A percentile compares a stretch with the other conserved stretches of the same genome.
Evolutionary conservation across 2,113 vertebrate species (phyloP).

Genomic region (Pteronura brasiliensis): DNA sequence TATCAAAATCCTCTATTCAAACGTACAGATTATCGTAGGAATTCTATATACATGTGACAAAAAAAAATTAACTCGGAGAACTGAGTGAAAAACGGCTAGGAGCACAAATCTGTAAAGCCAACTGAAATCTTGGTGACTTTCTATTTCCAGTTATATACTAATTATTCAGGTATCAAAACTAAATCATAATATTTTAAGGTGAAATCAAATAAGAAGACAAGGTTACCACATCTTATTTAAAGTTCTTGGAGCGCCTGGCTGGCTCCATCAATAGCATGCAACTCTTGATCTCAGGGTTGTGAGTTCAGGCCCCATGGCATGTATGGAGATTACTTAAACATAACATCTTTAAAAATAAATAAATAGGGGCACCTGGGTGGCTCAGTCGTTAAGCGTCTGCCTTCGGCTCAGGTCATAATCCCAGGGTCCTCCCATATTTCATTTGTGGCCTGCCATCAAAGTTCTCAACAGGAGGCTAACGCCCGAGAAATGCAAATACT

Average conservation of each 20-base stretch:
- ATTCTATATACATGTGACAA: not conserved
- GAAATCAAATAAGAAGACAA: not conserved
- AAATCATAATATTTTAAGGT: slow-evolving; percentile 14
- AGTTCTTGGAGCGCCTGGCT: not conserved
- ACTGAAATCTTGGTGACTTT: not conserved
- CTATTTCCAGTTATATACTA: not conserved
- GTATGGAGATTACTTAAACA: not conserved
- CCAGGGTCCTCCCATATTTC: no score
- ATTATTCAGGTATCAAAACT: not conserved
- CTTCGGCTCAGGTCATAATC: no score
- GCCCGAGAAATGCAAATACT: not conserved
- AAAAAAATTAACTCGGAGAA: not conserved
- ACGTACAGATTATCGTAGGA: not conserved
- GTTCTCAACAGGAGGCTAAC: not conserved
- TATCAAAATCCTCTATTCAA: not conserved
- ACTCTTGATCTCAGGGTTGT: not conserved
- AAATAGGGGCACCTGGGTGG: not conserved
- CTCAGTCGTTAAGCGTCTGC: no score
- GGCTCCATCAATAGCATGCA: not conserved
- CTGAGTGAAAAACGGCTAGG: not conserved
- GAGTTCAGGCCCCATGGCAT: not conserved
- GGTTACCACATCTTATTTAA: not conserved
- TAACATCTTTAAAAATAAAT: not conserved
- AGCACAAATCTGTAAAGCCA: not conserved
- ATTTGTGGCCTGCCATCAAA: not conserved